Conservation (phyloP, 2,797 vertebrate genomes). For the Lophotriccus pileatus region DNA sequence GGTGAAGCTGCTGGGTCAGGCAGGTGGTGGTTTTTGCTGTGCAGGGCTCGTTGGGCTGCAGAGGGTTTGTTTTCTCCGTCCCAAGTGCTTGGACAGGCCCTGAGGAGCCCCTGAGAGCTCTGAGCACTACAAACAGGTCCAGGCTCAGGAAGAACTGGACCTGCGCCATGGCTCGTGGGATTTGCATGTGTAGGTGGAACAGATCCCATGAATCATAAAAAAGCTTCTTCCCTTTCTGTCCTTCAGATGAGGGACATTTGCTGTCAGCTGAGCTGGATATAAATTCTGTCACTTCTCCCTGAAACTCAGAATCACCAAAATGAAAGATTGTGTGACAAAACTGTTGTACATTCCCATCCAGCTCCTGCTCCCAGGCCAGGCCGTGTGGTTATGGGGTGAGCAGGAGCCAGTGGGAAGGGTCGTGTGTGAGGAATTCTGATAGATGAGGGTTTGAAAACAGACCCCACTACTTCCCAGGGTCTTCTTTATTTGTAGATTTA, state of each 20-base stretch:
- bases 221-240: not conserved
- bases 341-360: not conserved
- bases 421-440: not conserved
- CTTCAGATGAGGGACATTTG: not conserved
- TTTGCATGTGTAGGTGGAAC: slow-evolving; percentile 21
- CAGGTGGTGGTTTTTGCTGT: not conserved
- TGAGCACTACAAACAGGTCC: not conserved
- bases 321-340: not conserved
- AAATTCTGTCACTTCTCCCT: not conserved
- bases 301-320: not conserved
- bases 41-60: not conserved
- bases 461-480: fast-evolving
- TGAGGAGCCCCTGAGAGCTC: not conserved
- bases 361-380: not conserved
- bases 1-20: not conserved
- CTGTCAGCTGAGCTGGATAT: slow-evolving; percentile 28
- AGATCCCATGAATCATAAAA: slow-evolving; percentile 42
- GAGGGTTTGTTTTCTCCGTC: not conserved
- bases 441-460: not conserved
- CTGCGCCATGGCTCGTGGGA: not conserved
- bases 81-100: not conserved
- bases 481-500: not conserved
- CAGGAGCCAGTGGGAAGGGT: not conserved
- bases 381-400: not conserved
- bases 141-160: not conserved